phyloP scores from a whole-genome alignment of 92 coral and sea anemone species.

The Anthopleura xanthogrammica region DNA sequence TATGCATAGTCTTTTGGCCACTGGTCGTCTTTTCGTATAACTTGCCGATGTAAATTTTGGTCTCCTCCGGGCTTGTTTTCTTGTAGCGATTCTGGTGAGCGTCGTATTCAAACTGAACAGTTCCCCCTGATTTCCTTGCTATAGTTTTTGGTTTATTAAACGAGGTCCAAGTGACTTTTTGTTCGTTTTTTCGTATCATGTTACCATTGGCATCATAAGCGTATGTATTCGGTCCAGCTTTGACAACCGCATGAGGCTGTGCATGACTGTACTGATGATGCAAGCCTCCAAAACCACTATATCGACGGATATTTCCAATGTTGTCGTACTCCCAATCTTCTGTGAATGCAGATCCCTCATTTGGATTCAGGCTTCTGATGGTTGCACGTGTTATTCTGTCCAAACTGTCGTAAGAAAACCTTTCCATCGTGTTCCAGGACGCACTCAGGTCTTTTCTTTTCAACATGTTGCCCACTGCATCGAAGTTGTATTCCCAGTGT shows the following conservation, averaged over 20 bases:
- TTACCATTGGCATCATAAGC: conserved; percentile 36
- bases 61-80: conserved; percentile 28
- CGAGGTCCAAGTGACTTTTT: conserved; percentile 28
- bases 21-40: conserved; percentile 23
- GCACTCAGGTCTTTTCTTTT: conserved; percentile 24
- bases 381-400: conserved; percentile 32
- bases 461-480: conserved; percentile 35
- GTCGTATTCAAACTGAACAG: conserved; percentile 29
- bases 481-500: conserved; percentile 31
- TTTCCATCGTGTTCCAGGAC: conserved; percentile 29
- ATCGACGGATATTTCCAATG: conserved; percentile 27
- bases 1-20: conserved; percentile 13
- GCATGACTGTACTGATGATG: conserved; percentile 28
- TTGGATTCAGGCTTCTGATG: conserved; percentile 18
- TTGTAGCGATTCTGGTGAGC: conserved; percentile 18
- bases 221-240: conserved; percentile 35
- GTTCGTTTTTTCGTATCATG: conserved; percentile 28
- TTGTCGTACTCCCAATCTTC: conserved; percentile 44
- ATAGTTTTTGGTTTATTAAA: conserved; percentile 33
- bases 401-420: conserved; percentile 20
- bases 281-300: conserved; percentile 42
- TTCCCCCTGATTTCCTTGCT: conserved; percentile 11
- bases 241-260: conserved; percentile 35
- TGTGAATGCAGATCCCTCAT: conserved; percentile 21
- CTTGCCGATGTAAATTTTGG: conserved; percentile 19